Conservation (phyloP, 2,888 invertebrate genomes). For the Branchellion lobata region DNA sequence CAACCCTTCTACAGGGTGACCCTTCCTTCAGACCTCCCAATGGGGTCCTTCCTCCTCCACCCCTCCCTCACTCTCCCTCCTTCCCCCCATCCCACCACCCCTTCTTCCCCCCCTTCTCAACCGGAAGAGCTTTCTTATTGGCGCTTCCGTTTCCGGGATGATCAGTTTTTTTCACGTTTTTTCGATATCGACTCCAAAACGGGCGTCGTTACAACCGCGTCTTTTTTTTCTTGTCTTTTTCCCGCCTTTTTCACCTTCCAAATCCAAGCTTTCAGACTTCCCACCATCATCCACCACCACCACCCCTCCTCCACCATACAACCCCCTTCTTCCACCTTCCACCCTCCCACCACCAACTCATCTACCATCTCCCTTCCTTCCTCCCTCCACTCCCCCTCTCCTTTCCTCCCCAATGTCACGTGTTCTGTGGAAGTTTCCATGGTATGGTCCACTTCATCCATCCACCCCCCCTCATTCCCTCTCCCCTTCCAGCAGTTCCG, state of each 20-base stretch:
- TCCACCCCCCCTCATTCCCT: not conserved
- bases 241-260: not conserved
- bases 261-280: not conserved
- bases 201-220: not conserved
- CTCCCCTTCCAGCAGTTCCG: not conserved
- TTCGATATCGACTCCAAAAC: not conserved
- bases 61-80: not conserved
- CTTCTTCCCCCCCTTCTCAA: not conserved
- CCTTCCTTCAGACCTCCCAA: not conserved
- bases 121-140: not conserved
- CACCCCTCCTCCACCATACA: not conserved
- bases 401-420: conserved; percentile 1
- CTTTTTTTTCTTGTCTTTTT: not conserved
- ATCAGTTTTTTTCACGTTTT: not conserved
- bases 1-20: not conserved
- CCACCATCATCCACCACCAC: not conserved
- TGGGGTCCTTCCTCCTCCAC: not conserved
- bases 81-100: not conserved
- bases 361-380: not conserved
- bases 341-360: not conserved
- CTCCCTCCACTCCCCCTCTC: not conserved
- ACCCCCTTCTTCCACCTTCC: not conserved
- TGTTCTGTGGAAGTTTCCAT: not conserved
- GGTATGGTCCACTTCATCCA: not conserved
- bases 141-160: not conserved